Conservation (phyloP, 2,888 invertebrate species). For the Heliconius charithonia region DNA sequence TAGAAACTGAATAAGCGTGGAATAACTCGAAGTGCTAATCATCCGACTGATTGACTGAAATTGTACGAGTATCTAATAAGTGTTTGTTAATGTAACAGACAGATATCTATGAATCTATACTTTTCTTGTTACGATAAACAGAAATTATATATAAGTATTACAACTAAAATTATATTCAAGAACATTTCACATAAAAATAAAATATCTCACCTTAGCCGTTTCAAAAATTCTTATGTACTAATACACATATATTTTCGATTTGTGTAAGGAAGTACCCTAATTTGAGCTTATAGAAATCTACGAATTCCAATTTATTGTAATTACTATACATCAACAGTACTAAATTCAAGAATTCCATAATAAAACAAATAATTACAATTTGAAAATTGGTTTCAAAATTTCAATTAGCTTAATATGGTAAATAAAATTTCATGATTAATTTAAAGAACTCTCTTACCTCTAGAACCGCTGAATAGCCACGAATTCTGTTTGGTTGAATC, state of each 20-base stretch:
- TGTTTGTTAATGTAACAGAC: neutral
- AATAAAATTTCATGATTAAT: neutral
- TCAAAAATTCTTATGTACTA: neutral
- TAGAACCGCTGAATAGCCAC: conserved; percentile 74
- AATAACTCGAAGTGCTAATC: neutral
- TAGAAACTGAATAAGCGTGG: neutral
- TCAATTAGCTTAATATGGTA: neutral
- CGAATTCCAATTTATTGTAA: neutral
- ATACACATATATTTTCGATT: neutral
- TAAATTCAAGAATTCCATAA: neutral
- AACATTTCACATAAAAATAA: no score
- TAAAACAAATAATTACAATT: neutral
- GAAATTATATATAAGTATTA: no score
- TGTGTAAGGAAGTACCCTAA: neutral
- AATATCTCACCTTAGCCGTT: neutral
- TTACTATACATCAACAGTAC: neutral
- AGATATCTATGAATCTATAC: neutral
- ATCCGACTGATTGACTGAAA: neutral
- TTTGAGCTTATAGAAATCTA: neutral
- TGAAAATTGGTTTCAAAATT: neutral
- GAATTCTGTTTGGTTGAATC: conserved; percentile 71
- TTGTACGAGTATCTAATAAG: neutral
- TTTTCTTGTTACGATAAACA: neutral
- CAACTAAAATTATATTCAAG: no score
- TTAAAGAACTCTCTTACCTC: conserved; percentile 61